A percentile compares a stretch with the other conserved stretches of the same genome.
Conservation (phyloP, 2,113 vertebrate species). For the Notechis scutatus region DNA sequence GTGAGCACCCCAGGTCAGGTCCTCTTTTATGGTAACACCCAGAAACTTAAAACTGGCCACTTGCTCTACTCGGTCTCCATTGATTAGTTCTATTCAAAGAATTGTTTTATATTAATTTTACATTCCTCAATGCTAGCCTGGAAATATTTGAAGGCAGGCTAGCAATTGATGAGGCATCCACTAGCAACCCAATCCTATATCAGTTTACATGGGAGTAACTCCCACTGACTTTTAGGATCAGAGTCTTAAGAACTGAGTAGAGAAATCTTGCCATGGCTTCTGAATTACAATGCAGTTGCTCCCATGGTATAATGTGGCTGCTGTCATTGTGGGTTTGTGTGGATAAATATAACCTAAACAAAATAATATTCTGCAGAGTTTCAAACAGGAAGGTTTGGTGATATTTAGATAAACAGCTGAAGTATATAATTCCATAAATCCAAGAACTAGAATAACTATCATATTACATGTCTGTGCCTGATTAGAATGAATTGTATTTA, state of each 20-base stretch:
- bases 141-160: constrained; percentile 6
- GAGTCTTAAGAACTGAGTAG: constrained; percentile 7
- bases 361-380: constrained; percentile 7
- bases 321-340: background rate
- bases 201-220: background rate
- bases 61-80: too few species aligned
- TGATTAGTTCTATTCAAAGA: background rate
- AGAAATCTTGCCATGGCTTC: constrained; percentile 7
- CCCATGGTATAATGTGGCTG: background rate
- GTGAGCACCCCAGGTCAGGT: too few species aligned
- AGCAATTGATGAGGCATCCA: background rate
- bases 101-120: background rate
- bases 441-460: constrained; percentile 32
- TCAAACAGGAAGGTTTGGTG: constrained; percentile 11
- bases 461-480: background rate
- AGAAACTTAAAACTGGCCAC: too few species aligned
- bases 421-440: constrained; percentile 9
- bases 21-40: too few species aligned
- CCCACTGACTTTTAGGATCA: background rate
- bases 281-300: constrained; percentile 5
- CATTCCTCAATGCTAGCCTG: background rate
- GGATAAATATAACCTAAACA: constrained; percentile 25
- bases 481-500: constrained; percentile 40
- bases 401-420: constrained; percentile 46
- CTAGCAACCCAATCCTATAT: background rate